Percentiles rank a stretch among this genome's conserved stretches.
phyloP scores from a whole-genome alignment of 1,140 invertebrate genomes.

The Drosophila lacertosa region DNA sequence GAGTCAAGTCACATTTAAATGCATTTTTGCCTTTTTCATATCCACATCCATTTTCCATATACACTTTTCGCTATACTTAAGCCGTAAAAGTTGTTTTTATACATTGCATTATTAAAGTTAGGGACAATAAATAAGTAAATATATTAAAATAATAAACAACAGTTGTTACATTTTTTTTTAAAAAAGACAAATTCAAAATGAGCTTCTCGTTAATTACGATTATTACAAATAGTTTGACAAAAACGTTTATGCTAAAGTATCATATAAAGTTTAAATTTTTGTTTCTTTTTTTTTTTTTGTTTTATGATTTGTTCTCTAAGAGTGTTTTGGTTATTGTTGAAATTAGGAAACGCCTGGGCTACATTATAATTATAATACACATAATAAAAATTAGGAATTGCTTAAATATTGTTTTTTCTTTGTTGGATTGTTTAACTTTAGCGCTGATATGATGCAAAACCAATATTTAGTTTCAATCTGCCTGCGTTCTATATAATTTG shows the following conservation, averaged over 20 bases:
- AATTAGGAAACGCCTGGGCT: constrained; percentile 22
- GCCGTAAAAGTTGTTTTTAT: constrained; percentile 74
- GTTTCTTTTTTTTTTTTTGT: constrained; percentile 10
- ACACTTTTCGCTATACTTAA: constrained; percentile 65
- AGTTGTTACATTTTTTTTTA: constrained; percentile 71
- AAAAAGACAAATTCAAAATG: constrained; percentile 59
- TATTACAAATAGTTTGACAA: constrained; percentile 59
- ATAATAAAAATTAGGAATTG: constrained; percentile 67
- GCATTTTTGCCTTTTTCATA: constrained; percentile 64
- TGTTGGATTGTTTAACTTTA: constrained; percentile 19
- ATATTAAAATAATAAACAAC: constrained; percentile 80
- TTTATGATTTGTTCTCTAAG: constrained; percentile 37
- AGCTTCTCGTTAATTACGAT: constrained; percentile 51
- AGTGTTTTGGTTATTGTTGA: constrained; percentile 46
- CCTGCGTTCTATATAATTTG: constrained; percentile 36
- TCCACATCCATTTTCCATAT: constrained; percentile 42
- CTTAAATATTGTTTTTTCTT: constrained; percentile 40
- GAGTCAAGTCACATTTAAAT: constrained; percentile 77
- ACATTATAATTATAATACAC: constrained; percentile 71
- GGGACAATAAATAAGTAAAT: constrained; percentile 79
- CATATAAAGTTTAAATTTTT: constrained; percentile 52
- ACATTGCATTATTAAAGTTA: constrained; percentile 73
- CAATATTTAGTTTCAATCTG: constrained; percentile 48
- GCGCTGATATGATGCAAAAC: constrained; percentile 76
- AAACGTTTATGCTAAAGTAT: constrained; percentile 62